These are phyloP conservation scores for Abscondita cerata DNA, from an alignment of 2,888 invertebrate species.

Conservation along the genomic window DNA sequence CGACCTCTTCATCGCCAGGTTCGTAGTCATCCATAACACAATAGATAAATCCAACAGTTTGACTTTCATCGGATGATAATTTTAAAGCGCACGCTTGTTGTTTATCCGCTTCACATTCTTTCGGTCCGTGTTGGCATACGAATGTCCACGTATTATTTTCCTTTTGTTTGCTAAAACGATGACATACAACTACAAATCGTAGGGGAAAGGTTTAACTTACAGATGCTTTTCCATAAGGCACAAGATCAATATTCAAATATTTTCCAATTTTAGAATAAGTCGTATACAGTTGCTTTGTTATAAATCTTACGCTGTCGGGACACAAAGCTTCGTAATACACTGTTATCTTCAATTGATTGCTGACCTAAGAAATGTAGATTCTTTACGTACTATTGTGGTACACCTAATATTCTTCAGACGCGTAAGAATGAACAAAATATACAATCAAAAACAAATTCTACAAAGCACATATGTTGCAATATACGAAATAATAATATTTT, in stretches of 20 bases:
- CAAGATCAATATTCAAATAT: conserved; percentile 46
- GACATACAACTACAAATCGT: too few species aligned
- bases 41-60: conserved; percentile 51
- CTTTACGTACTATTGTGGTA: too few species aligned
- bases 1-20: conserved; percentile 35
- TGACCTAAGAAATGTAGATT: too few species aligned
- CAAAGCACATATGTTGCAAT: too few species aligned
- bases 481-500: too few species aligned
- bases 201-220: too few species aligned
- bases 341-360: conserved; percentile 54
- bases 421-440: too few species aligned
- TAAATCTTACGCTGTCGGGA: conserved; percentile 60
- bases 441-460: too few species aligned
- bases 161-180: conserved; percentile 19
- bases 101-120: conserved; percentile 61
- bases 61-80: conserved; percentile 44
- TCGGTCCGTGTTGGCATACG: conserved; percentile 60
- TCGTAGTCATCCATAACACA: conserved; percentile 55
- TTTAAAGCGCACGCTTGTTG: conserved; percentile 60
- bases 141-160: conserved; percentile 49
- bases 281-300: conserved; percentile 58
- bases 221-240: conserved; percentile 63
- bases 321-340: conserved; percentile 65
- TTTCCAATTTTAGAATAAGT: conserved; percentile 25
- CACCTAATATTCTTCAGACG: too few species aligned